Conservation (phyloP, 2,888 invertebrate genomes). For the Alentia gelatinosa region DNA sequence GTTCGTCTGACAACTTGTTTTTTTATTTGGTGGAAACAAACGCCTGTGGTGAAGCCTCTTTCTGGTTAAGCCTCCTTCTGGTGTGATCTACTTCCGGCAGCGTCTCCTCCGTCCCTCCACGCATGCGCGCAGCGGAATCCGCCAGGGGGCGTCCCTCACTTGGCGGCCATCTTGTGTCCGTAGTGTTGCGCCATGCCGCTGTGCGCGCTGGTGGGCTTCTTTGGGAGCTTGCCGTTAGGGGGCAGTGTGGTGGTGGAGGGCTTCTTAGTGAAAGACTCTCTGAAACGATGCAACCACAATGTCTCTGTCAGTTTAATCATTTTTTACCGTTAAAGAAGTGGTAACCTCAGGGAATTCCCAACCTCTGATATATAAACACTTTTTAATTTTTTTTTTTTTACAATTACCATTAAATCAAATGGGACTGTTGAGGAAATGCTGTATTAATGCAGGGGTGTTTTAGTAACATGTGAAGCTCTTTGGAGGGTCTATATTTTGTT, state of each 20-base stretch:
- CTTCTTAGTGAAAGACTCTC: not conserved
- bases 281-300: slow-evolving; percentile 49
- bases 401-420: no score
- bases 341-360: no score
- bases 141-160: no score
- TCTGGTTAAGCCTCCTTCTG: no score
- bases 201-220: slow-evolving; percentile 8
- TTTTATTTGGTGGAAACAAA: no score
- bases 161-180: slow-evolving; percentile 8
- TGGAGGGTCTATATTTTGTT: not conserved
- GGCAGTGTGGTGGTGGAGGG: not conserved
- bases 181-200: not conserved
- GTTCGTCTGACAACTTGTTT: no score
- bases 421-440: not conserved
- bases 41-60: no score
- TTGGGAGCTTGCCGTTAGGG: slow-evolving; percentile 22
- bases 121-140: no score
- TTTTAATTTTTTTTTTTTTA: not conserved
- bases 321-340: no score
- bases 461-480: not conserved
- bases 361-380: no score
- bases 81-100: no score
- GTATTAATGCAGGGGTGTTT: not conserved
- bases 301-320: not conserved
- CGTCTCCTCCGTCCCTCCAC: no score